Percentiles rank a stretch among this genome's conserved stretches.
Evolutionary conservation across 2,888 invertebrate genomes (phyloP).

Genomic region (Tenthredo scrophulariae): DNA sequence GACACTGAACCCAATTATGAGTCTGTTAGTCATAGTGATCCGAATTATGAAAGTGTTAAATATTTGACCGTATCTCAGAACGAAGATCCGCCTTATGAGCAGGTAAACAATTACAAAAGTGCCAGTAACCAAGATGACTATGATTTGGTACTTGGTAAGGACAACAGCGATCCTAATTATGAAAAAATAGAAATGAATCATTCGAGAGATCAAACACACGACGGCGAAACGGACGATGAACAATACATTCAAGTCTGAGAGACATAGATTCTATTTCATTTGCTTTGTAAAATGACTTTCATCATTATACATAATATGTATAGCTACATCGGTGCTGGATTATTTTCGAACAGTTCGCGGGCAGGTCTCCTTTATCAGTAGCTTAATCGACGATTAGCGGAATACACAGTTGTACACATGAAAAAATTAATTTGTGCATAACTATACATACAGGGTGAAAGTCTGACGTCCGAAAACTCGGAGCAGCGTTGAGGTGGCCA

Average conservation of each 20-base stretch:
- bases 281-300: slow-evolving; percentile 5
- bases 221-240: slow-evolving; percentile 73
- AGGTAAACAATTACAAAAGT: slow-evolving; percentile 67
- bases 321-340: neutral
- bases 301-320: neutral
- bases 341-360: neutral
- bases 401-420: neutral
- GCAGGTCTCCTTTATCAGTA: slow-evolving; percentile 20
- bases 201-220: slow-evolving; percentile 60
- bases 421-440: neutral
- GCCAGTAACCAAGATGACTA: slow-evolving; percentile 59
- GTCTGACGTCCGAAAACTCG: no score
- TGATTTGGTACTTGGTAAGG: slow-evolving; percentile 63
- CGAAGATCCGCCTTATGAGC: slow-evolving; percentile 82
- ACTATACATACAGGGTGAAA: slow-evolving; percentile 15
- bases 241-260: slow-evolving; percentile 74
- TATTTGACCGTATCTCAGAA: slow-evolving; percentile 82
- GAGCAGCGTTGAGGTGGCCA: no score
- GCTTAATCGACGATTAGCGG: neutral
- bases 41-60: slow-evolving; percentile 91
- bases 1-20: slow-evolving; percentile 88
- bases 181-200: slow-evolving; percentile 66
- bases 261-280: neutral
- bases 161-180: slow-evolving; percentile 66
- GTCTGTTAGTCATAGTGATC: slow-evolving; percentile 85